Evolutionary conservation across 2,888 invertebrate genomes (phyloP).

Genomic region (Myopa testacea): DNA sequence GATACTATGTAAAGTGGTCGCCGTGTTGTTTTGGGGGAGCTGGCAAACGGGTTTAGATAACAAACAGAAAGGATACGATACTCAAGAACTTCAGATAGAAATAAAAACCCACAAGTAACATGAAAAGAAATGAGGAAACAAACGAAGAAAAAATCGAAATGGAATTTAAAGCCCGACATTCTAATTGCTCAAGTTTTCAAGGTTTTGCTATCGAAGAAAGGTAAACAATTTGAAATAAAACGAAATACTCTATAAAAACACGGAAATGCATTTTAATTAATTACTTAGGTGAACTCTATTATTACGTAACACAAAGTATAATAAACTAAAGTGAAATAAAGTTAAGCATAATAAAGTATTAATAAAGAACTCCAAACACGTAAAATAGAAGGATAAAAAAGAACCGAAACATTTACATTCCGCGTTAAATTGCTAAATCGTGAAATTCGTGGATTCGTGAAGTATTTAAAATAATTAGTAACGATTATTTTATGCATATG

Average conservation of each 20-base stretch:
- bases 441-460: too few relatives aligned
- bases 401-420: too few relatives aligned
- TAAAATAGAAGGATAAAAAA: too few relatives aligned
- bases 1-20: background rate
- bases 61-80: constrained; percentile 8
- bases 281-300: too few relatives aligned
- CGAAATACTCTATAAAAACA: too few relatives aligned
- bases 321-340: too few relatives aligned
- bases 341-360: too few relatives aligned
- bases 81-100: background rate
- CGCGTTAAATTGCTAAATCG: too few relatives aligned
- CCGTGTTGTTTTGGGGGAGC: constrained; percentile 10
- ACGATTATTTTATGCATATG: background rate
- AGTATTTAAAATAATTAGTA: background rate
- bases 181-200: constrained; percentile 25
- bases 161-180: constrained; percentile 35
- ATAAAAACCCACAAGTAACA: constrained; percentile 1
- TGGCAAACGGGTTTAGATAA: constrained; percentile 23
- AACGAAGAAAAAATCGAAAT: constrained; percentile 28
- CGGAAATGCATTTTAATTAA: too few relatives aligned
- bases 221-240: background rate
- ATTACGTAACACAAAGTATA: too few relatives aligned
- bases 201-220: background rate
- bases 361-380: too few relatives aligned
- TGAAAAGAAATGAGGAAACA: constrained; percentile 15